Conservation (phyloP, 2,113 vertebrate species). For the Elephas maximus region DNA sequence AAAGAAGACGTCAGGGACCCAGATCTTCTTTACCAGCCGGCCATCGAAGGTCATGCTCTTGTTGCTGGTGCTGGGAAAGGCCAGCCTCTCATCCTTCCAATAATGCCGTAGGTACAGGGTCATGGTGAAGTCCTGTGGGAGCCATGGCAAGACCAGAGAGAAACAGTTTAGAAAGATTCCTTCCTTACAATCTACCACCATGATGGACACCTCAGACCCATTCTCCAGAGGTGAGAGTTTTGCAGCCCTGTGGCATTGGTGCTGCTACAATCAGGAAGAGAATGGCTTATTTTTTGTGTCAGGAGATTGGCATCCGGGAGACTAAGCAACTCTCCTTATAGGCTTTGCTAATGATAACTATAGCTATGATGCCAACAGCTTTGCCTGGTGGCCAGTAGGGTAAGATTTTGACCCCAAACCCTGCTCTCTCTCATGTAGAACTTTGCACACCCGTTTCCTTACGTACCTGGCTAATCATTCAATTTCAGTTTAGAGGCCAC, state of each 20-base stretch:
- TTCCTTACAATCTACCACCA: accelerated
- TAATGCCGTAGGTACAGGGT: conserved; percentile 97
- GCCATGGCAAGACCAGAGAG: neutral
- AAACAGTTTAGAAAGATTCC: neutral
- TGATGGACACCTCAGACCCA: neutral
- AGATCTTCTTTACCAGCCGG: conserved; percentile 97
- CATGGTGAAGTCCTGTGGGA: conserved; percentile 97
- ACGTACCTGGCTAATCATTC: neutral
- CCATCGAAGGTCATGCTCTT: conserved; percentile 98
- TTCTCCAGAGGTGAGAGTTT: neutral
- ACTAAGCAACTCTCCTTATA: neutral
- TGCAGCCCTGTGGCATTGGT: neutral
- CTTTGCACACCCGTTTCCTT: neutral
- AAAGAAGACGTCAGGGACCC: conserved; percentile 98
- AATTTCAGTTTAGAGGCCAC: neutral
- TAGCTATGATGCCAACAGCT: neutral
- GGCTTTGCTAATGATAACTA: neutral
- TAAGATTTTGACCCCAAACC: neutral
- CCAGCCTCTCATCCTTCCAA: conserved; percentile 96
- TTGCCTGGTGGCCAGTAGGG: neutral
- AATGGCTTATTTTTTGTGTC: neutral
- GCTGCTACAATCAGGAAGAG: neutral
- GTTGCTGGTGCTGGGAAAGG: conserved; percentile 95
- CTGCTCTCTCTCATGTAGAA: neutral
- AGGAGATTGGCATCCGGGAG: neutral